Base-by-base conservation (phyloP, 2,888 invertebrate species). In the Plagodis pulveraria region DNA sequence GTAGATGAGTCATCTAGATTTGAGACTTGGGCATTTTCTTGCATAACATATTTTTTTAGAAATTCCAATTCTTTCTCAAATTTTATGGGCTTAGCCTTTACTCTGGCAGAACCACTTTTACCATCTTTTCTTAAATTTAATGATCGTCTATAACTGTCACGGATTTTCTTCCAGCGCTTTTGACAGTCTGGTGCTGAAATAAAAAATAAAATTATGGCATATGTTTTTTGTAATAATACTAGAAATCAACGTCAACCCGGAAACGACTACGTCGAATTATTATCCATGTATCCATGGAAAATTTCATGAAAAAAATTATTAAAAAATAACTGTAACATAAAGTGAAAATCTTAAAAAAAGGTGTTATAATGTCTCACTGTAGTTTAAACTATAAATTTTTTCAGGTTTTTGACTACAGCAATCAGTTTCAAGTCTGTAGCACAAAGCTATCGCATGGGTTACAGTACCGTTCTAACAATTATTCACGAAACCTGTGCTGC, bases 371-470 rank as follows among this genome's bases (percentile, higher is more conserved):
- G n/a, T n/a, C n/a, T n/a, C n/a, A n/a, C n/a, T n/a, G n/a, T n/a
- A n/a, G n/a, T n/a, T n/a, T n/a, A n/a, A n/a, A n/a, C n/a, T n/a
- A n/a, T n/a, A n/a, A 35, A 6, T 6, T 35, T 35, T 35, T 35
- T 35, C 35, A 5, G 5, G 7, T 35, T 35, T 35, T 35, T 35
- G 35, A 35, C 35, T 35, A 35, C 35, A 35, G 35, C 35, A 35
- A 35, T 35, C 6, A 35, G 35, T 7, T 52, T 44, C 38, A 45
- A 52, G 22, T 6, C 52, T 10, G 7, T 52, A 9, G 52, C 52
- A 22, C 45, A 52, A 11, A 36, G 22, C 22, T 52, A 38, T 44
- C 44, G 52, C 7, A 38, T 52, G 52, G 52, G 52, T 22, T 52
- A 52, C 22, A 38, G 38, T 38, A 52, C 52, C 9, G 52, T 52